Evolutionary conservation across 37 sponge, comb jelly and placozoan genomes (phyloP).

Genomic region (Geodia barretti): DNA sequence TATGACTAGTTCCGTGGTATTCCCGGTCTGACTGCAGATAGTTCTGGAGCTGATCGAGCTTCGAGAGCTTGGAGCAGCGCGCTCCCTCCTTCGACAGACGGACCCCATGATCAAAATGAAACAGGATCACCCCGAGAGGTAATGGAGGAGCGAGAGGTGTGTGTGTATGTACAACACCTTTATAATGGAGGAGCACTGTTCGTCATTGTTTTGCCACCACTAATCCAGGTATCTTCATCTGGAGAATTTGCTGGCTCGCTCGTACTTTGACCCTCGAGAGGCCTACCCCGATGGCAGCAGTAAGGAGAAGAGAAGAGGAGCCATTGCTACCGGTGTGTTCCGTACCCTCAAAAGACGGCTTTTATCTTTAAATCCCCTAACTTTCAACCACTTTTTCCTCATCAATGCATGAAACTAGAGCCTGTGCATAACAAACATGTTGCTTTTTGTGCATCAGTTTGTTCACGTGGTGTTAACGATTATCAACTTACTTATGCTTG

Average conservation of each 20-base stretch:
- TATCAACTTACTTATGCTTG: background rate
- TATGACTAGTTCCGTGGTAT: background rate
- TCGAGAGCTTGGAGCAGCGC: constrained; percentile 95
- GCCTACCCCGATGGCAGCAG: constrained; percentile 97
- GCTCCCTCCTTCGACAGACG: constrained; percentile 93
- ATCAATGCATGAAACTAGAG: too few relatives aligned
- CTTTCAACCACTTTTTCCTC: too few relatives aligned
- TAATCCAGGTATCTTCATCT: constrained; percentile 94
- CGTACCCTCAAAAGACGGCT: too few relatives aligned
- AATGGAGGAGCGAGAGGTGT: too few relatives aligned
- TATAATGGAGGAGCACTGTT: too few relatives aligned
- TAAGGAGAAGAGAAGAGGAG: constrained; percentile 92
- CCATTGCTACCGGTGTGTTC: constrained; percentile 85
- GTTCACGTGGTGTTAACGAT: background rate
- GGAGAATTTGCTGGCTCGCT: constrained; percentile 91
- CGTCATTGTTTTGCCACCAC: too few relatives aligned
- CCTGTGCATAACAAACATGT: too few relatives aligned
- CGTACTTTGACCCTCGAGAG: constrained; percentile 98
- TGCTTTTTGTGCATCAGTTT: background rate
- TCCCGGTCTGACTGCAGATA: too few relatives aligned
- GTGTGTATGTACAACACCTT: too few relatives aligned
- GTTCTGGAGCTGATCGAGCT: constrained; percentile 98
- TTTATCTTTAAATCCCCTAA: too few relatives aligned
- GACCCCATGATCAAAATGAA: constrained; percentile 98
- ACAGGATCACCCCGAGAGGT: constrained; percentile 89